Percentiles rank a stretch among this genome's conserved stretches.
Conservation (phyloP, 2,113 vertebrate species). For the Accipiter virgatus region DNA sequence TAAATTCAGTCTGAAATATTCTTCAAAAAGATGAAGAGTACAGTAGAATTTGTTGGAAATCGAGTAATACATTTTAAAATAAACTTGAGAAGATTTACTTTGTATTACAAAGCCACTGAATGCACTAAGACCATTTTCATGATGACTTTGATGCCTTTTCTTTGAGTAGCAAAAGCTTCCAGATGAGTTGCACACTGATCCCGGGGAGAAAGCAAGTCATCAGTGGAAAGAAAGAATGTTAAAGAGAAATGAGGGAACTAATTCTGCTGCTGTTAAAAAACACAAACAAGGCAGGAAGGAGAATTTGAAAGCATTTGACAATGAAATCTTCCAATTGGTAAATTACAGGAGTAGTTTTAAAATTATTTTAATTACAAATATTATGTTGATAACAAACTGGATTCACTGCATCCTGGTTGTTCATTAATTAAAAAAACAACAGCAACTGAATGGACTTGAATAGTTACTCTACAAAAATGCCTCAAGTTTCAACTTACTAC, state of each 20-base stretch:
- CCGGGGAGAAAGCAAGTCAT: neutral
- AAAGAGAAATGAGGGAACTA: neutral
- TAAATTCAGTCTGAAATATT: neutral
- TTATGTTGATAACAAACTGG: neutral
- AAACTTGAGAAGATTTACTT: slow-evolving; percentile 35
- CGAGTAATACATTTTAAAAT: slow-evolving; percentile 26
- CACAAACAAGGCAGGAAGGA: neutral
- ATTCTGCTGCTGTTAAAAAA: neutral
- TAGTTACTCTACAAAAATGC: neutral
- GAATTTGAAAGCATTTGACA: neutral
- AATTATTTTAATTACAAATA: neutral
- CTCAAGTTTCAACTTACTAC: neutral
- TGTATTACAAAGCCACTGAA: slow-evolving; percentile 43
- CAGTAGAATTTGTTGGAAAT: neutral
- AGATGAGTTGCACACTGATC: slow-evolving; percentile 18
- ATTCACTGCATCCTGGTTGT: neutral
- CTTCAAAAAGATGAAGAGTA: neutral
- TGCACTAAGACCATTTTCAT: neutral
- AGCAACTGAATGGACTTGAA: neutral
- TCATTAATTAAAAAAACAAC: neutral
- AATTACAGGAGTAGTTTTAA: neutral
- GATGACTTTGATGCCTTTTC: slow-evolving; percentile 12
- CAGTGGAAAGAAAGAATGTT: neutral
- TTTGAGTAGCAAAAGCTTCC: slow-evolving; percentile 34
- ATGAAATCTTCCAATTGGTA: neutral